phyloP scores from a whole-genome alignment of 2,113 vertebrate species.

The Glaucomys volans region DNA sequence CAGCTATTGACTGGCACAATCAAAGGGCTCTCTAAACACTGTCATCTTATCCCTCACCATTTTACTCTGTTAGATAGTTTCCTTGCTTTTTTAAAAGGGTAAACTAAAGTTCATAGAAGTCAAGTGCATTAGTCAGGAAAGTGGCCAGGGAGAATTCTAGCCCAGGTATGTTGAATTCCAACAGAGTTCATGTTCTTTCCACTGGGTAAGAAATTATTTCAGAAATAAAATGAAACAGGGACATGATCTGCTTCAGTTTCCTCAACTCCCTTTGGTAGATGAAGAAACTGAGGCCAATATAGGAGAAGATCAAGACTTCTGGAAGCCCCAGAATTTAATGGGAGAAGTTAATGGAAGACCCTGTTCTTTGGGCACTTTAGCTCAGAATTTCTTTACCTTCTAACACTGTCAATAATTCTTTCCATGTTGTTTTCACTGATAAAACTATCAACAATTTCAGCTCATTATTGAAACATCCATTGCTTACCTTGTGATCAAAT shows the following conservation, averaged over 20 bases:
- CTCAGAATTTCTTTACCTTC: not conserved
- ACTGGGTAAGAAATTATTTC: not conserved
- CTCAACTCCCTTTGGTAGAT: not conserved
- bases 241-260: not conserved
- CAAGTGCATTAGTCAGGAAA: not conserved
- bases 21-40: not conserved
- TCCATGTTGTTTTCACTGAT: not conserved
- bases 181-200: not conserved
- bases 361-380: not conserved
- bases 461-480: conserved; percentile 11
- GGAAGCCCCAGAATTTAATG: not conserved
- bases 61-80: not conserved
- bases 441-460: not conserved
- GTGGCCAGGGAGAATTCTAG: not conserved
- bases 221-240: conserved; percentile 2
- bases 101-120: not conserved
- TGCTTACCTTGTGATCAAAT: not conserved
- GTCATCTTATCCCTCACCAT: not conserved
- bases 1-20: not conserved
- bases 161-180: not conserved
- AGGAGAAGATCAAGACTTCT: not conserved
- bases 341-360: not conserved
- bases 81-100: not conserved
- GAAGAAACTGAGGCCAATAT: not conserved
- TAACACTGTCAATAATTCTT: not conserved